Base-by-base conservation (phyloP, 1,140 invertebrate genomes). In the Cryptotermes secundus region DNA sequence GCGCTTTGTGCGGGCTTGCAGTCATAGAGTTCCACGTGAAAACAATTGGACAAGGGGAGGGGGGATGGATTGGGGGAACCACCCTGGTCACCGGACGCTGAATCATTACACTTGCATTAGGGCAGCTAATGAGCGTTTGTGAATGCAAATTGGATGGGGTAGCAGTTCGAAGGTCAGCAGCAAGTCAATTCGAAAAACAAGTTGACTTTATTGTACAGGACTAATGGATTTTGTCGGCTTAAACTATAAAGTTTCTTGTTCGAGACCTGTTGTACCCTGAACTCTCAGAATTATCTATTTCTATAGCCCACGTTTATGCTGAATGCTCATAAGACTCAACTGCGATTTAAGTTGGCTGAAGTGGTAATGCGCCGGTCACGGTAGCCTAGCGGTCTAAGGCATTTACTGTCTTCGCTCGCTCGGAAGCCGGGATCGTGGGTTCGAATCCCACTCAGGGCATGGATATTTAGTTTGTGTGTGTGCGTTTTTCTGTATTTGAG, bases 151-250 rank as follows among this genome's bases (percentile, higher is more conserved):
- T 72, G 59, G n/a, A 31, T 12, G 59, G 59, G 26, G 4, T 72
- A 14, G 59, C 45, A 19, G 19, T 49, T 49, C 45, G 45, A 49
- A 72, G 59, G 59, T 72, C 59, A 72, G 59, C 59, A 16, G 2
- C 16, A 72, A 72, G 59, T 72, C 59, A n/a, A n/a, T 72, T 72
- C n/a, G 59, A 72, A 31, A 59, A 72, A 72, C 59, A 72, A n/a
- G 59, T 31, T 72, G 26, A n/a, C 9, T 72, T 72, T 6, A 31
- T 31, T 72, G 26, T 19, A 22, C 59, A 16, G 59, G n/a, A 10
- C n/a, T 10, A 31, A 72, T 72, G 59, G 59, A 6, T 72, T 65
- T 31, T n/a, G 59, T 72, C n/a, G 59, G 59, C 59, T 1, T 6
- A 4, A n/a, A n/a, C n/a, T n/a, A n/a, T n/a, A n/a, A n/a, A n/a